phyloP scores from a whole-genome alignment of 2,113 vertebrate species.

The Microcebus griseorufus region DNA sequence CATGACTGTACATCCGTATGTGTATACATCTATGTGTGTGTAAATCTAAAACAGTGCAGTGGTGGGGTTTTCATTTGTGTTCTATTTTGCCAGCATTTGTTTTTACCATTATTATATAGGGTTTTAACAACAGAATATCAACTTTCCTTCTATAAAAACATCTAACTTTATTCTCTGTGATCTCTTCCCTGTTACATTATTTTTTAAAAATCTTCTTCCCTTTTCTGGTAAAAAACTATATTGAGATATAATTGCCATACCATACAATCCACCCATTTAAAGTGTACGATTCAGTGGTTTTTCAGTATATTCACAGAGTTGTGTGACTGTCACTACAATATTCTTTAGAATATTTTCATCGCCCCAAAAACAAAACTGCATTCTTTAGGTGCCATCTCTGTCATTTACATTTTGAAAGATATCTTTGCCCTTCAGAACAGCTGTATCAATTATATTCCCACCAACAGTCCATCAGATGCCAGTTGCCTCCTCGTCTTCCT shows the following conservation, averaged over 20 bases:
- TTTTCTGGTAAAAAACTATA: background rate
- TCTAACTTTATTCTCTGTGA: background rate
- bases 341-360: background rate
- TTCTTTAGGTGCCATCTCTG: background rate
- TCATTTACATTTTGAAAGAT: background rate
- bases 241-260: background rate
- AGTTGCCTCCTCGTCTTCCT: background rate
- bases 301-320: background rate
- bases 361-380: background rate
- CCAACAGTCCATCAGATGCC: fast-evolving
- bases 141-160: background rate
- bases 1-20: background rate
- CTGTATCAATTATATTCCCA: background rate
- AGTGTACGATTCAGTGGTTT: background rate
- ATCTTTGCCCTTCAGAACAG: background rate
- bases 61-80: background rate
- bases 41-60: background rate
- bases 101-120: background rate
- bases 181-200: background rate
- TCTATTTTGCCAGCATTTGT: background rate
- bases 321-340: too few relatives aligned
- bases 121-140: background rate
- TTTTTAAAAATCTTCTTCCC: background rate
- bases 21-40: background rate
- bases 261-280: background rate